phyloP scores from a whole-genome alignment of 2,888 invertebrate genomes.

The Norana najaformis region DNA sequence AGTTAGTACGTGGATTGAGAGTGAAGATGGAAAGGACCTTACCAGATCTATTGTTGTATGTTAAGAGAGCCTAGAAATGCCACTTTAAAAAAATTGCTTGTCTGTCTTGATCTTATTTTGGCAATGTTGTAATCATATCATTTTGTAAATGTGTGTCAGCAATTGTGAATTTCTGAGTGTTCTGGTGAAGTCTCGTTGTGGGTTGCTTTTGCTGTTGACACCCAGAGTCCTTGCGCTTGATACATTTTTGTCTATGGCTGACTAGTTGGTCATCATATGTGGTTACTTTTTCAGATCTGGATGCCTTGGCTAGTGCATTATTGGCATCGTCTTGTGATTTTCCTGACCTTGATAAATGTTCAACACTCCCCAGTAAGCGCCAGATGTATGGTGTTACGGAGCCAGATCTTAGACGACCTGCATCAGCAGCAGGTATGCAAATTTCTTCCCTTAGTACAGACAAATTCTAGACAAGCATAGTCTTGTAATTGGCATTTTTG shows the following conservation, averaged over 20 bases:
- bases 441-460: background rate
- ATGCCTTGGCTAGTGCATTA: background rate
- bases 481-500: background rate
- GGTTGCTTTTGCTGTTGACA: background rate
- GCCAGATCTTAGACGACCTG: background rate
- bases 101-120: background rate
- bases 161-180: background rate
- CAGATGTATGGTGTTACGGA: background rate
- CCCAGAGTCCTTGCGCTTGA: background rate
- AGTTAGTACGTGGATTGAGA: background rate
- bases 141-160: background rate
- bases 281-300: slow-evolving; percentile 8
- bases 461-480: background rate
- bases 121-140: background rate
- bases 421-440: background rate
- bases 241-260: background rate
- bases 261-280: background rate
- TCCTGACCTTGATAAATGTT: slow-evolving; percentile 6
- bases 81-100: too few species aligned
- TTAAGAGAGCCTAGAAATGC: background rate
- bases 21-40: background rate
- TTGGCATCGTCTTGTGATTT: slow-evolving; percentile 8
- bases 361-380: slow-evolving; percentile 1
- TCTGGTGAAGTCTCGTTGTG: background rate
- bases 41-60: background rate